phyloP scores from a whole-genome alignment of 2,888 invertebrate genomes.

The Philereme vetulata region DNA sequence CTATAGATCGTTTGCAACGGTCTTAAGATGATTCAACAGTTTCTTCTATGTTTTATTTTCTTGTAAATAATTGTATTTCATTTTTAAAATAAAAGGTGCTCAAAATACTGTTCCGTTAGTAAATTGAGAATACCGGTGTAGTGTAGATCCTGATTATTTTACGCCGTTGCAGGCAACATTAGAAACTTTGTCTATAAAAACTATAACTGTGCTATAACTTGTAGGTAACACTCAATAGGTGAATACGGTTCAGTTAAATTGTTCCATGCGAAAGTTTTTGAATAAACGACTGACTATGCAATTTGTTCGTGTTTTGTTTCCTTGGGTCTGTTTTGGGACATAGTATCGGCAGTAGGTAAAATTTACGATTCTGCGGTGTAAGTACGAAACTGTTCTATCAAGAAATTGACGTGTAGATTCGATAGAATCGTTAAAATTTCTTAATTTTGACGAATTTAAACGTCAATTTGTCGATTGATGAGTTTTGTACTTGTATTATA shows the following conservation, averaged over 20 bases:
- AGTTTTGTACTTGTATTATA: too few species aligned
- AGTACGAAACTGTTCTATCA: too few species aligned
- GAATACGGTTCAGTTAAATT: constrained; percentile 35
- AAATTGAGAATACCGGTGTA: neutral
- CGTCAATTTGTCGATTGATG: too few species aligned
- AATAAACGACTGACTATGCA: constrained; percentile 37
- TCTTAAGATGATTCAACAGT: too few species aligned
- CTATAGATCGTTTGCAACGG: too few species aligned
- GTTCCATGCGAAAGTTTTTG: constrained; percentile 38
- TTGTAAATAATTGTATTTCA: too few species aligned
- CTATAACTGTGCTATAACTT: constrained; percentile 14
- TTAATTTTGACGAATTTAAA: too few species aligned
- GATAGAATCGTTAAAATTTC: too few species aligned
- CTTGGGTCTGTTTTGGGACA: constrained; percentile 28
- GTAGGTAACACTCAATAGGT: constrained; percentile 23
- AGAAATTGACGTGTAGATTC: too few species aligned
- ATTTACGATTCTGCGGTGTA: neutral
- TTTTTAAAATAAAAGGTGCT: too few species aligned
- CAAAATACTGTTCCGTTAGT: too few species aligned
- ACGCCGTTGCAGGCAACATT: constrained; percentile 10
- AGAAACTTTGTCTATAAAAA: constrained; percentile 23
- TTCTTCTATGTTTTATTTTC: too few species aligned
- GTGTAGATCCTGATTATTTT: constrained; percentile 4
- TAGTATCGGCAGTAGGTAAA: constrained; percentile 13
- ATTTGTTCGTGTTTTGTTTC: constrained; percentile 40